These are phyloP conservation scores for Lutjanus campechanus DNA, from an alignment of 2,797 vertebrate species.

Conservation along the genomic window DNA sequence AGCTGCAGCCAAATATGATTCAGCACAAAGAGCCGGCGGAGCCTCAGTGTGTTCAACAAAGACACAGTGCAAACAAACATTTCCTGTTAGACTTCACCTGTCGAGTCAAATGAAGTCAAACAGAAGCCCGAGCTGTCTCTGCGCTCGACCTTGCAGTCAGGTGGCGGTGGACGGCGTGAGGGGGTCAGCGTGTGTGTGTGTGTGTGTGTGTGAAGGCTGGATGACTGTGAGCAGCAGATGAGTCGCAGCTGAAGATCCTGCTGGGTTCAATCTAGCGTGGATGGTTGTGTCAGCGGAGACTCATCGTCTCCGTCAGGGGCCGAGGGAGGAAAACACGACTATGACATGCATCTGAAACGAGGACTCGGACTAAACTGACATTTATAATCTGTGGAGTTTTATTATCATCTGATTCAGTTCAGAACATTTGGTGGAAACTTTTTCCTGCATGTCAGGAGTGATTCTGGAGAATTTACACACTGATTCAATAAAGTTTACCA, in stretches of 20 bases:
- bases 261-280: slow-evolving; percentile 27
- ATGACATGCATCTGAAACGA: background rate
- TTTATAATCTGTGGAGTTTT: background rate
- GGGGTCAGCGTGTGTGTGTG: background rate
- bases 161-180: background rate
- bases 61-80: slow-evolving; percentile 27
- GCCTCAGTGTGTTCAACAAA: background rate
- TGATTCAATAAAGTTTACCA: background rate
- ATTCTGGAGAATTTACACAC: background rate
- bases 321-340: background rate
- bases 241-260: slow-evolving; percentile 43
- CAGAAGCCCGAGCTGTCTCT: background rate
- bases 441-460: background rate
- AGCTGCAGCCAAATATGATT: slow-evolving; percentile 8
- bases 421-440: background rate
- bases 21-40: slow-evolving; percentile 2
- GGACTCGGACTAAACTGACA: background rate
- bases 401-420: background rate
- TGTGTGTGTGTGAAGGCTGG: background rate
- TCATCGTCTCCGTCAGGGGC: slow-evolving; percentile 12
- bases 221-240: slow-evolving; percentile 31
- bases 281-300: slow-evolving; percentile 12
- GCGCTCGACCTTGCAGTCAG: slow-evolving; percentile 2
- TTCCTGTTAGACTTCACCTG: slow-evolving; percentile 32
- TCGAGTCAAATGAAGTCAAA: slow-evolving; percentile 13